Percentiles rank a stretch among this genome's conserved stretches.
phyloP scores from a whole-genome alignment of 1,140 invertebrate genomes.

The Trichonephila clavipes region DNA sequence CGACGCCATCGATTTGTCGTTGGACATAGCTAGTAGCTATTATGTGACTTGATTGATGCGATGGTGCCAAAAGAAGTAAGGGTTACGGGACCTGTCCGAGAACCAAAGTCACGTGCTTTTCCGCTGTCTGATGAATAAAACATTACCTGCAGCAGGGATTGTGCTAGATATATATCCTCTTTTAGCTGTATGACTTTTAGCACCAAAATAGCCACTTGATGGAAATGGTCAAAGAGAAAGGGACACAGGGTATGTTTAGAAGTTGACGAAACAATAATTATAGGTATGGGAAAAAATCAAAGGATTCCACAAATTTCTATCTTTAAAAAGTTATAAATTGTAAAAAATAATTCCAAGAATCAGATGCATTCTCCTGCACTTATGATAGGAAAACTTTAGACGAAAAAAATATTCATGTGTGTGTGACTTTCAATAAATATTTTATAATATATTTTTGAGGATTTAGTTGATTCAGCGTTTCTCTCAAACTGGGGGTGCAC shows the following conservation, averaged over 20 bases:
- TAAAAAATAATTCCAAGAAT: too few species aligned
- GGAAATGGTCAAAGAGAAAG: conserved; percentile 17
- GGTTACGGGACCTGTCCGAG: conserved; percentile 47
- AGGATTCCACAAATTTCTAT: too few species aligned
- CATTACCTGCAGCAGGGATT: conserved; percentile 50
- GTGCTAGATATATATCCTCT: conserved; percentile 57
- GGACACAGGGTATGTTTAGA: background rate
- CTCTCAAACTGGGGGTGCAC: too few species aligned
- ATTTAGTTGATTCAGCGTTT: too few species aligned
- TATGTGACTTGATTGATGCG: conserved; percentile 69
- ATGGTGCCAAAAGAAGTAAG: conserved; percentile 24
- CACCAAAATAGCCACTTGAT: conserved; percentile 42
- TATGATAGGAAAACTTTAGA: too few species aligned
- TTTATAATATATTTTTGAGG: too few species aligned
- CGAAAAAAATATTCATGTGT: too few species aligned
- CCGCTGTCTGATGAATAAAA: conserved; percentile 67
- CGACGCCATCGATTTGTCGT: conserved; percentile 56
- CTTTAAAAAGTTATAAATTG: too few species aligned
- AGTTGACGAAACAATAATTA: background rate
- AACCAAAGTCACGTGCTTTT: conserved; percentile 60
- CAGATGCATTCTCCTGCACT: too few species aligned
- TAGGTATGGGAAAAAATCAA: background rate
- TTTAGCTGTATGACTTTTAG: conserved; percentile 43
- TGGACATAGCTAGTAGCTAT: conserved; percentile 50
- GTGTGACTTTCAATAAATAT: too few species aligned